Percentiles rank a stretch among this genome's conserved stretches.
These are phyloP conservation scores for Triops longicaudatus DNA, from an alignment of 1,140 invertebrate species.

Conservation along the genomic window DNA sequence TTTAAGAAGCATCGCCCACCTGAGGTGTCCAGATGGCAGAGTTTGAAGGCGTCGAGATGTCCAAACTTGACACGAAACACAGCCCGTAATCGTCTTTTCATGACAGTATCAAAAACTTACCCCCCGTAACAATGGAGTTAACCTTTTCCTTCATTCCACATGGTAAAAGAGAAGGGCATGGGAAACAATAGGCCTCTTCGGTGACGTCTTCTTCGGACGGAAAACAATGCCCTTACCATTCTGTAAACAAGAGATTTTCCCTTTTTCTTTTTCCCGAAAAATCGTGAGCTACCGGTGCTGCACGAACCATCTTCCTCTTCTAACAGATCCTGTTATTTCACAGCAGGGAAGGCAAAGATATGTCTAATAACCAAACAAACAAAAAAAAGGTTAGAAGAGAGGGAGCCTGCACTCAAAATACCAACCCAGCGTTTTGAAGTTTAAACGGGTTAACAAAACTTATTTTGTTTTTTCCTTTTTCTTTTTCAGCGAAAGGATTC, in stretches of 20 bases:
- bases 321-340: no score
- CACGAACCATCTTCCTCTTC: neutral
- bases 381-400: neutral
- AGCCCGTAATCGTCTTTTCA: slow-evolving; percentile 3
- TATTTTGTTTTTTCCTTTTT: neutral
- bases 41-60: neutral
- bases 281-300: slow-evolving; percentile 5
- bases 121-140: neutral
- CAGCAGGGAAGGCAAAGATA: neutral
- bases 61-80: slow-evolving; percentile 2
- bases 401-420: neutral
- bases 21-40: neutral
- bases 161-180: neutral
- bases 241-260: neutral
- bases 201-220: neutral
- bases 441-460: neutral
- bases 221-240: neutral
- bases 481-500: no score
- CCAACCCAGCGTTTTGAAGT: neutral
- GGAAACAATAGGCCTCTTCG: neutral
- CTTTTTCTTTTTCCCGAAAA: neutral
- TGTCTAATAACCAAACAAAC: neutral
- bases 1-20: neutral
- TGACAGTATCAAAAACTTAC: neutral
- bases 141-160: neutral